Conservation (phyloP, 2,113 vertebrate species). For the Coptodon rendalli region DNA sequence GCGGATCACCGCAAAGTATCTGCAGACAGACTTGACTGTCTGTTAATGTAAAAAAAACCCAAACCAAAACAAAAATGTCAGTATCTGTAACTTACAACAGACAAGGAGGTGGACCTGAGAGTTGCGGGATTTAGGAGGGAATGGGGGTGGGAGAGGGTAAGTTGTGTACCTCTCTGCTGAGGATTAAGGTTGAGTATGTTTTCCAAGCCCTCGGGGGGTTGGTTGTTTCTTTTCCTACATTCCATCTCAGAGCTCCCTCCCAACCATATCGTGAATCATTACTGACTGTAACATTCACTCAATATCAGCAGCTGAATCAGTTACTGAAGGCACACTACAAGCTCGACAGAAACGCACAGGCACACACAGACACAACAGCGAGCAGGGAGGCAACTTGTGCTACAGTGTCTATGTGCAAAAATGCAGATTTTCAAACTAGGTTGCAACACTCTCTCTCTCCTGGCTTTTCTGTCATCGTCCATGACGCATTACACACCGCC, state of each 20-base stretch:
- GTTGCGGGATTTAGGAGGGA: neutral
- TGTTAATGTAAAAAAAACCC: neutral
- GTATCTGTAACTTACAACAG: neutral
- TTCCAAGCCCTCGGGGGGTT: slow-evolving; percentile 37
- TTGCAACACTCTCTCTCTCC: neutral
- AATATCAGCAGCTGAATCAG: slow-evolving; percentile 34
- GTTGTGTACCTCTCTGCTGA: slow-evolving; percentile 20
- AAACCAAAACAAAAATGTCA: neutral
- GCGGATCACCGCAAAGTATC: neutral
- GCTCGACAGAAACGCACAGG: neutral
- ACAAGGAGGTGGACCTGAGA: neutral
- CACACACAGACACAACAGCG: neutral
- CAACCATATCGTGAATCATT: slow-evolving; percentile 50
- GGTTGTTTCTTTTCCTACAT: slow-evolving; percentile 53
- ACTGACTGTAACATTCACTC: slow-evolving; percentile 47
- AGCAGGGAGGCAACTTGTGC: neutral
- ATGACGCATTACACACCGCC: neutral
- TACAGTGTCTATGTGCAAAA: neutral
- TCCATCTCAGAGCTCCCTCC: slow-evolving; percentile 35
- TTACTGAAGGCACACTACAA: neutral
- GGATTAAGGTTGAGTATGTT: slow-evolving; percentile 50
- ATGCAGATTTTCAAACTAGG: neutral
- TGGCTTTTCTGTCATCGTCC: neutral
- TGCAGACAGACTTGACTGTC: neutral
- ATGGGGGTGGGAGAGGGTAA: neutral